Base-by-base conservation (phyloP, 2,113 vertebrate genomes). In the Prionailurus viverrinus region DNA sequence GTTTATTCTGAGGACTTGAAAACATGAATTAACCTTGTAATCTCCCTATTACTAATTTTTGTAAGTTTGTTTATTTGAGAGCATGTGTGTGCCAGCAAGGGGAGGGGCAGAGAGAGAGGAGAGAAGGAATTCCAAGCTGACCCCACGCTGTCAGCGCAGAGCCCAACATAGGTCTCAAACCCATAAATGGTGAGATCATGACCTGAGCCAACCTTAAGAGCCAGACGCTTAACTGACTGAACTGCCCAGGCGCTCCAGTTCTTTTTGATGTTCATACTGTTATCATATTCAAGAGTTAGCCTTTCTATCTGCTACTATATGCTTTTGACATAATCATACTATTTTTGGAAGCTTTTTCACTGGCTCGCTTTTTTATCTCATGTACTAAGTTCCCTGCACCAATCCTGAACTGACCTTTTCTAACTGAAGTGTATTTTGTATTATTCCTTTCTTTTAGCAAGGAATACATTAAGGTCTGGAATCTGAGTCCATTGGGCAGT, bases 1-100 rank as follows among this genome's bases (percentile, higher is more conserved):
- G 2, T 58, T 71, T 95, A 58, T 91, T 93, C 55, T 95, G 63
- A 88, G 53, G 81, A 71, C 78, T 94, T 80, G 3, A 95, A 86
- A 97, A 86, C 63, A 85, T 63, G 18, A 90, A 36, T 93, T 95
- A 81, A 33, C 33, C 31, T 53, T 81, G 7, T 80, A 76, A 36
- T 63, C 29, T 71, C 39, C 73, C 21, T 73, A 1, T 61, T 53
- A 11, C 18, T 61, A 21, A 9, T 21, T 25, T 58, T 61, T 61
- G 58, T 61, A 61, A 61, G 58, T 61, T 61, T 61, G 25, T 61
- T 58, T 58, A 21, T 21, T 61, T 61, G 58, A 61, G 21, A 58
- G 21, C 21, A 18, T 19, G 21, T 61, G 58, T 61, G 7, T 61
- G 58, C 8, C 58, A 61, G 58, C 58, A 61, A 21, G 58, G 58